Evolutionary conservation across 1,140 invertebrate species (phyloP), one percentile per base, ranked within the genome.

Genomic region (Lepidurus couesii): DNA sequence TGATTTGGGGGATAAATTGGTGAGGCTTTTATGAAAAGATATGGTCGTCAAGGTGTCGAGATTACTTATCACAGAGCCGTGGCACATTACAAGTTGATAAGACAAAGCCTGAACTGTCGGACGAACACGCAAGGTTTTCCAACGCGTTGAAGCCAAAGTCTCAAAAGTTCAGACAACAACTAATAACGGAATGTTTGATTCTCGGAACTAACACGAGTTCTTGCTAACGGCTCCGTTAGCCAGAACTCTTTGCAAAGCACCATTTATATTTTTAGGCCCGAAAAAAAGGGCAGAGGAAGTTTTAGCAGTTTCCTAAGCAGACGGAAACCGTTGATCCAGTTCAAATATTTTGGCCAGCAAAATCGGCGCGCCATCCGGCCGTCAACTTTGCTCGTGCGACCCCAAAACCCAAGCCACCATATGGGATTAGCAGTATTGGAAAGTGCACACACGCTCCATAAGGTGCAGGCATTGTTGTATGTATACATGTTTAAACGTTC

Each of bases 401-500:
- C 53, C 53, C 34, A 34, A 34, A 34, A 34, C 21, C 53, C 53
- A 65, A 65, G 21, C 21, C 53, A 65, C 53, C 13, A 65, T 65
- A 65, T 65, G 53, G 34, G 53, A 65, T 65, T 65, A 65, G 53
- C 21, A 21, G 53, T 65, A 65, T 16, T 65, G 53, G 53, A 65
- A 65, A 65, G 53, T 16, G 53, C 53, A 65, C 13, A 65, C 53
- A 65, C 53, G 53, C 53, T 65, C n/a, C 53, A 65, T 65, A 65
- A 65, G 53, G 53, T 65, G 53, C 16, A 65, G 53, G 53, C 53
- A 65, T 65, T 65, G 53, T 65, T 65, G 53, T 65, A 65, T 65
- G 53, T 65, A 34, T 34, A 65, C 53, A 65, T 65, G 53, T 65
- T 65, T 65, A 65, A 34, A 34, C 34, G 53, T 21, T 13, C 53